phyloP scores from a whole-genome alignment of 2,797 vertebrate species.

The Hybognathus amarus region DNA sequence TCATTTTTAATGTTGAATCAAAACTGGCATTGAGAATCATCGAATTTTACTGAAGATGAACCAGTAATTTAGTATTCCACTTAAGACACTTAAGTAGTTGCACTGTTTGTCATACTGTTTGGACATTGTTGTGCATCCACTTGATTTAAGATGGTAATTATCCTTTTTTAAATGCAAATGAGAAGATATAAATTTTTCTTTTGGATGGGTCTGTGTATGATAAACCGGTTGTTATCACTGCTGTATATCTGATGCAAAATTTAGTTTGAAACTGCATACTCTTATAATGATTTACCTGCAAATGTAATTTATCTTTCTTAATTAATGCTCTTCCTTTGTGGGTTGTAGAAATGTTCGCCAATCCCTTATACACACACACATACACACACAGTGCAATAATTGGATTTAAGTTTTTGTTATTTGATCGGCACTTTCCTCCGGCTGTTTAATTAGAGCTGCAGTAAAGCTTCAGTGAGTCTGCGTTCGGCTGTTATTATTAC shows the following conservation, averaged over 20 bases:
- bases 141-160: slow-evolving; percentile 35
- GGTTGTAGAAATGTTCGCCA: slow-evolving; percentile 17
- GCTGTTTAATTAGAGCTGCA: slow-evolving; percentile 46
- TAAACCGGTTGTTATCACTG: slow-evolving; percentile 27
- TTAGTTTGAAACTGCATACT: neutral
- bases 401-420: slow-evolving; percentile 44
- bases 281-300: slow-evolving; percentile 17
- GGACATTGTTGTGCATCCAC: slow-evolving; percentile 15
- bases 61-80: neutral
- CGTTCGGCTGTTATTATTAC: slow-evolving; percentile 26
- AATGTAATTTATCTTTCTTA: slow-evolving; percentile 49
- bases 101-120: slow-evolving; percentile 4
- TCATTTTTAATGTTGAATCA: neutral
- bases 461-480: slow-evolving; percentile 41
- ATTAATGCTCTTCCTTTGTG: slow-evolving; percentile 45
- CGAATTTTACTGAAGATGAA: neutral
- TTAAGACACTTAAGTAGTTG: slow-evolving; percentile 1
- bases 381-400: slow-evolving; percentile 28
- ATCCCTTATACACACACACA: slow-evolving; percentile 9
- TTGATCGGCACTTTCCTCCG: slow-evolving; percentile 35
- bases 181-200: slow-evolving; percentile 28
- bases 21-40: neutral
- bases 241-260: slow-evolving; percentile 9
- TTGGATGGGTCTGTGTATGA: slow-evolving; percentile 32
- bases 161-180: slow-evolving; percentile 37